Conservation (phyloP, 1,140 invertebrate species). For the Aphelenchoides besseyi region DNA sequence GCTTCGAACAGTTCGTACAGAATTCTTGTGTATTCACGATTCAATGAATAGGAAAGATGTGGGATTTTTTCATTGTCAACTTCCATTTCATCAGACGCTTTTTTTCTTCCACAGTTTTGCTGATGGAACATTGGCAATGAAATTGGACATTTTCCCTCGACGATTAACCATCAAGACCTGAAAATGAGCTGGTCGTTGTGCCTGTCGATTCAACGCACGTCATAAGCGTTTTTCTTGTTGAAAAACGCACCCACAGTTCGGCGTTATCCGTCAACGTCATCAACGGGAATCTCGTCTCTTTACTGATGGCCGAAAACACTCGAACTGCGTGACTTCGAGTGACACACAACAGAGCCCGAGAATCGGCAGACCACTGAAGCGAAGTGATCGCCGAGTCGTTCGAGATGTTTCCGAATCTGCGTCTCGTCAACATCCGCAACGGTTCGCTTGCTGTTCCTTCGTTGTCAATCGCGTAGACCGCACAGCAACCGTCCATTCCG, state of each 20-base stretch:
- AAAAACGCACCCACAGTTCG: conserved; percentile 13
- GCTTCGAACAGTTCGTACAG: conserved; percentile 18
- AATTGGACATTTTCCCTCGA: conserved; percentile 5
- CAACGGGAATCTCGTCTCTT: not conserved
- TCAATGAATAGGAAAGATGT: not conserved
- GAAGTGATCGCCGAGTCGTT: not conserved
- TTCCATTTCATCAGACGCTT: conserved; percentile 3
- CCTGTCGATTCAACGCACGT: not conserved
- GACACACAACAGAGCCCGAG: not conserved
- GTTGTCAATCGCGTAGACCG: conserved; percentile 6
- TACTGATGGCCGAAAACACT: not conserved
- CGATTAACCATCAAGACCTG: conserved; percentile 2
- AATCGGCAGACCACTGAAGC: conserved; percentile 5
- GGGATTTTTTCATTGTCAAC: not conserved
- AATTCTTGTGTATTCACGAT: not conserved
- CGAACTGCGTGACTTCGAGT: not conserved
- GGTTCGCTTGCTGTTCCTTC: not conserved
- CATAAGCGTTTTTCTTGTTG: not conserved
- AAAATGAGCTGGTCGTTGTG: not conserved
- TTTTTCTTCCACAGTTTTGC: not conserved
- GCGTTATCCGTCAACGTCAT: conserved; percentile 2
- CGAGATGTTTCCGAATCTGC: conserved; percentile 1
- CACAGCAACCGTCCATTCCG: conserved; percentile 8
- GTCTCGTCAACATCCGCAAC: not conserved
- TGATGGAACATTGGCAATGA: not conserved